phyloP scores from a whole-genome alignment of 64 coral and sea anemone species.

The Catalaphyllia jardinei region DNA sequence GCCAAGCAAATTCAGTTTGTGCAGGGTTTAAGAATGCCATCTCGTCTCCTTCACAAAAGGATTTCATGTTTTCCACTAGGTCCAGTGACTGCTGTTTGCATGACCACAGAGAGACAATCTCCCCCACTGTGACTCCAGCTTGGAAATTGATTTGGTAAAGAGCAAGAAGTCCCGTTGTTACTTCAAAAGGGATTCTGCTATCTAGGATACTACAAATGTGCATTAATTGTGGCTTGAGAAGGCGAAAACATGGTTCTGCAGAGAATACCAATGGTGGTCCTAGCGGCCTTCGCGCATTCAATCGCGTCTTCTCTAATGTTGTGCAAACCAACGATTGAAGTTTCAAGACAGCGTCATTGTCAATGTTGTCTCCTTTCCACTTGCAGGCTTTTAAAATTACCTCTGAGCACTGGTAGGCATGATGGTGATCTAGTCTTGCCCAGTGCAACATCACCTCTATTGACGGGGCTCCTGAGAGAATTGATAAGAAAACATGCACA shows the following conservation, averaged over 20 bases:
- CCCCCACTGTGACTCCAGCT: neutral
- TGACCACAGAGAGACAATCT: conserved; percentile 10
- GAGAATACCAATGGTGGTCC: neutral
- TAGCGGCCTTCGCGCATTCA: neutral
- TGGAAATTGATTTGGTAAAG: conserved; percentile 5
- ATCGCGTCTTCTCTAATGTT: neutral
- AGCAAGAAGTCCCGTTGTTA: neutral
- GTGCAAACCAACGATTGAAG: neutral
- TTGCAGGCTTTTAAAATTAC: conserved; percentile 8
- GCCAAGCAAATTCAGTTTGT: conserved; percentile 3
- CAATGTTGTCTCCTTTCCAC: neutral
- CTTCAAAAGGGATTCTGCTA: neutral
- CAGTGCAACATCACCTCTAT: neutral
- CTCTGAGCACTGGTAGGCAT: conserved; percentile 1
- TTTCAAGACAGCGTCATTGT: neutral
- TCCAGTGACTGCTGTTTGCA: neutral
- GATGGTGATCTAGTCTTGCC: neutral
- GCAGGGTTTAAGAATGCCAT: neutral
- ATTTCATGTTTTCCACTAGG: neutral
- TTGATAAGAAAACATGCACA: neutral
- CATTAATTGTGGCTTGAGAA: neutral
- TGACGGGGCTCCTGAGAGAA: neutral
- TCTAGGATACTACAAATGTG: neutral
- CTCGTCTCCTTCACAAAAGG: neutral
- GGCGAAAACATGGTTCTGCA: neutral